These are phyloP conservation scores for Stenodema calcarata DNA, from an alignment of 2,888 invertebrate genomes.

Conservation along the genomic window DNA sequence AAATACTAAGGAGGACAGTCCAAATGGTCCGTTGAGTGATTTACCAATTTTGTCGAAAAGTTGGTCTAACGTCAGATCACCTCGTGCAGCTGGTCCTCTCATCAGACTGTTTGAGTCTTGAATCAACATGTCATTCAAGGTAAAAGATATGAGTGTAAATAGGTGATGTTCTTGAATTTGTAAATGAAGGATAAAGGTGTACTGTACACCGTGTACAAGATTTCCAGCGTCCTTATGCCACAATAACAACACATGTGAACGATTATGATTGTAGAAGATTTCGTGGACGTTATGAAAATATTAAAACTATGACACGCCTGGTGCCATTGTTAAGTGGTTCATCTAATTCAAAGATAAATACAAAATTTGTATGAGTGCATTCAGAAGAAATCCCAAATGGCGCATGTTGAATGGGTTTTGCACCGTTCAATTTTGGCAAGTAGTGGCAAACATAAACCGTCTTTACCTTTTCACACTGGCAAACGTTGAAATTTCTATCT, in stretches of 20 bases:
- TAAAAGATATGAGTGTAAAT: not conserved
- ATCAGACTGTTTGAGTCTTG: constrained; percentile 33
- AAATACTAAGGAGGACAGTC: not conserved
- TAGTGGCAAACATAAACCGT: not conserved
- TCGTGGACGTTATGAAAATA: no score
- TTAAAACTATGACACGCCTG: not conserved
- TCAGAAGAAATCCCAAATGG: not conserved
- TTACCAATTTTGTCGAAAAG: constrained; percentile 42
- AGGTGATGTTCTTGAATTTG: no score
- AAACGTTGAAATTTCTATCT: not conserved
- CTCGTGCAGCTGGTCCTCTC: not conserved
- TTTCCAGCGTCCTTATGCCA: no score
- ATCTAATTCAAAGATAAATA: not conserved
- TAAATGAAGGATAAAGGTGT: no score
- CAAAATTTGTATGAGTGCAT: not conserved
- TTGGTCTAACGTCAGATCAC: constrained; percentile 17
- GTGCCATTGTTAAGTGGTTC: not conserved
- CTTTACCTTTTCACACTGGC: constrained; percentile 17
- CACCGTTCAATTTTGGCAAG: not conserved
- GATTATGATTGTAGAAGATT: no score
- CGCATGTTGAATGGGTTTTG: not conserved
- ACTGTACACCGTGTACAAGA: no score
- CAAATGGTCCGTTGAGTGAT: not conserved
- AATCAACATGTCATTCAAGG: not conserved
- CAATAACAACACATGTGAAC: no score